Conservation (phyloP, 2,888 invertebrate species). For the Drosophila cognata region DNA sequence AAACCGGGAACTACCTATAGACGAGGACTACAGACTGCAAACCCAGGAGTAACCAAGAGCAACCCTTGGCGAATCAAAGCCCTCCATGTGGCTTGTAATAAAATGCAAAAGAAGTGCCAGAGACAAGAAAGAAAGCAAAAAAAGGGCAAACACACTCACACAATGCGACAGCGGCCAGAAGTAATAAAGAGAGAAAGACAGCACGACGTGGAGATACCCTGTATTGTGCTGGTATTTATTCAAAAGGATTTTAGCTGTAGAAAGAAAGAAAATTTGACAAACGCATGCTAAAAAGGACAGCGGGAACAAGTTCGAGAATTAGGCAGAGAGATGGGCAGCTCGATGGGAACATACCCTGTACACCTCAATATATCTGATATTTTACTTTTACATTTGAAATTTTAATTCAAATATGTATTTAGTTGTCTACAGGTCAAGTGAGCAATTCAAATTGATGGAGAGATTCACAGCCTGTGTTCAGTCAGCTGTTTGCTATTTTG, state of each 20-base stretch:
- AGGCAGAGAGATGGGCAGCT: neutral
- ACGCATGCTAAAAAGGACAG: too few species aligned
- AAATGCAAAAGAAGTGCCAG: slow-evolving; percentile 63
- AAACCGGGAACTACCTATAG: slow-evolving; percentile 46
- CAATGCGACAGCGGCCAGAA: slow-evolving; percentile 3
- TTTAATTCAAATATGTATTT: neutral
- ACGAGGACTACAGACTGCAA: slow-evolving; percentile 8
- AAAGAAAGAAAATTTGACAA: neutral
- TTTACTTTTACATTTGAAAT: neutral
- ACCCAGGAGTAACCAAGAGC: slow-evolving; percentile 15
- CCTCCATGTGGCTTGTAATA: slow-evolving; percentile 63
- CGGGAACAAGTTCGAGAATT: too few species aligned
- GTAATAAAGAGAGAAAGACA: neutral
- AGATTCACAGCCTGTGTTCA: neutral
- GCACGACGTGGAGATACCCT: neutral
- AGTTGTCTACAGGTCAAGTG: neutral
- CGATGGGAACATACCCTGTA: neutral
- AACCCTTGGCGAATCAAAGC: slow-evolving; percentile 62
- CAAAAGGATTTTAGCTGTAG: neutral
- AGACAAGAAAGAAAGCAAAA: slow-evolving; percentile 14
- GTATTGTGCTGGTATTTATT: neutral
- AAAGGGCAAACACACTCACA: neutral
- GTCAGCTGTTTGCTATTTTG: neutral
- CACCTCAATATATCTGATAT: neutral
- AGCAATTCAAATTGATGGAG: neutral